Evolutionary conservation across 2,797 vertebrate genomes (phyloP).

Genomic region (Spea hammondii): DNA sequence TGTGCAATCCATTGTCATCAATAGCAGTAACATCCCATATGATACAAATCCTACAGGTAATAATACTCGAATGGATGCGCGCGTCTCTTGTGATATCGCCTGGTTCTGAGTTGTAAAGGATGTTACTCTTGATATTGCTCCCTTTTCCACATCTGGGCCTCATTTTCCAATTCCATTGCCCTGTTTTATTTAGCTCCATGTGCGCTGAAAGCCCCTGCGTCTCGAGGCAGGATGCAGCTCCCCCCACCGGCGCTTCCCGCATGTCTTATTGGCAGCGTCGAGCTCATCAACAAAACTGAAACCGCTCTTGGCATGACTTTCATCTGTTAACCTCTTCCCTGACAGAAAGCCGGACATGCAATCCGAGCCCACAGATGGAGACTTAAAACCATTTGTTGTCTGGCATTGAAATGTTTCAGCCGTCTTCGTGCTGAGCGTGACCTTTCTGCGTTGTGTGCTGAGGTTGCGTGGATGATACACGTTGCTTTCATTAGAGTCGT

Average conservation of each 20-base stretch:
- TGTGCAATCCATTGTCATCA: too few species aligned
- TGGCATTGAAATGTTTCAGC: not conserved
- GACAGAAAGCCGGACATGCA: not conserved
- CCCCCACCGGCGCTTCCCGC: constrained; percentile 44
- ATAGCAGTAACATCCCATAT: too few species aligned
- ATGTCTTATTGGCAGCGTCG: constrained; percentile 45
- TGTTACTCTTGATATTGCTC: constrained; percentile 28
- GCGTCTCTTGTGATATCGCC: too few species aligned
- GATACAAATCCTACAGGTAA: too few species aligned
- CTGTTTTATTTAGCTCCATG: constrained; percentile 46
- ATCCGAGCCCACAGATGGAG: not conserved
- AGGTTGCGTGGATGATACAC: not conserved
- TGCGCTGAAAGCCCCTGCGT: constrained; percentile 38
- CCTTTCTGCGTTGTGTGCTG: not conserved
- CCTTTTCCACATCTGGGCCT: constrained; percentile 41
- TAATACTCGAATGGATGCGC: too few species aligned
- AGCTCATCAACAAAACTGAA: constrained; percentile 24
- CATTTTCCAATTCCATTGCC: constrained; percentile 41
- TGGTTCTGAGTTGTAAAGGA: constrained; percentile 11
- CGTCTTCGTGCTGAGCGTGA: constrained; percentile 1
- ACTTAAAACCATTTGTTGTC: not conserved
- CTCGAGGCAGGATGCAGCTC: constrained; percentile 44
- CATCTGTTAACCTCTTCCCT: constrained; percentile 27
- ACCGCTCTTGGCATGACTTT: constrained; percentile 24
- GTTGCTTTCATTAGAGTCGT: constrained; percentile 16